Evolutionary conservation across 2,113 vertebrate species (phyloP).

Genomic region (Pithys albifrons): DNA sequence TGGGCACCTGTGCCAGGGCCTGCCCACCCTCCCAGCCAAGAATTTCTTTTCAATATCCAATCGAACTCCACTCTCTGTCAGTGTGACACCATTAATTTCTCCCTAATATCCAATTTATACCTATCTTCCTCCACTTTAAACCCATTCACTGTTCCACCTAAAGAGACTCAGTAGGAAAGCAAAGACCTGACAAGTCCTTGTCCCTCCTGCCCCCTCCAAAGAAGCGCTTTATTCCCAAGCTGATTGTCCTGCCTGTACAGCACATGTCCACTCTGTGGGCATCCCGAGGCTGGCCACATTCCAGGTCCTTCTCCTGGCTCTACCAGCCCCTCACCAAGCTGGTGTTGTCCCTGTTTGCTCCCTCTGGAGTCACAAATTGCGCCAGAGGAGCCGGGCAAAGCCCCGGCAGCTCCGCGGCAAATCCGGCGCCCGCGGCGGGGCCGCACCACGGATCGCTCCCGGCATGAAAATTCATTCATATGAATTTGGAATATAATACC

Average conservation of each 20-base stretch:
- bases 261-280: rapidly evolving
- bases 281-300: background rate
- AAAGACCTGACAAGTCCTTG: background rate
- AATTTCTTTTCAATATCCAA: background rate
- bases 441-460: conserved; percentile 32
- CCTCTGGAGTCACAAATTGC: background rate
- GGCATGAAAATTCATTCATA: conserved; percentile 78
- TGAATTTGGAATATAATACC: conserved; percentile 80
- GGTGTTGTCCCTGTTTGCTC: background rate
- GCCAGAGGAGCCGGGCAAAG: background rate
- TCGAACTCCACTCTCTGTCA: background rate
- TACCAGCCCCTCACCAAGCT: background rate
- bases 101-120: background rate
- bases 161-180: background rate
- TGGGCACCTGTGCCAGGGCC: background rate
- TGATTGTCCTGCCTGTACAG: background rate
- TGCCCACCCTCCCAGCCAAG: rapidly evolving
- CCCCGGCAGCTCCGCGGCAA: background rate
- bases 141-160: rapidly evolving
- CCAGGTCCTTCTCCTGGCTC: background rate
- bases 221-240: rapidly evolving
- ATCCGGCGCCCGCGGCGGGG: background rate
- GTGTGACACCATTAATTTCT: background rate
- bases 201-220: background rate
- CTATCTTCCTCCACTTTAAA: background rate